These are phyloP conservation scores for Trochalopteron elliotii DNA, from an alignment of 2,113 vertebrate species.

Conservation along the genomic window DNA sequence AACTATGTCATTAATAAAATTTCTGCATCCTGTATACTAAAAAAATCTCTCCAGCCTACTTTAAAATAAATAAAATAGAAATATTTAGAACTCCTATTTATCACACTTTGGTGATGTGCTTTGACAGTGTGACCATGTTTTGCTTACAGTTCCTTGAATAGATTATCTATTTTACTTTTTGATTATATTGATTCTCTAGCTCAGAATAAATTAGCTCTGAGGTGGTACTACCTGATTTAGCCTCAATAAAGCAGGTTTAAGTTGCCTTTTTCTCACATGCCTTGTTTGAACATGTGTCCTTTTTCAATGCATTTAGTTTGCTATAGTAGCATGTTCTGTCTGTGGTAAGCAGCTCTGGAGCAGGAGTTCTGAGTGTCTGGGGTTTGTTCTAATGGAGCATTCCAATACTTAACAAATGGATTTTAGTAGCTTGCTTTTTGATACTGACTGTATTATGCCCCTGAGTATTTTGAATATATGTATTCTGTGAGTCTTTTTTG, in stretches of 20 bases:
- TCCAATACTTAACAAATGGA: background rate
- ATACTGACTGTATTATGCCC: background rate
- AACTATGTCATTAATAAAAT: background rate
- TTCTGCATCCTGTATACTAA: background rate
- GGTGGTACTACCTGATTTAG: background rate
- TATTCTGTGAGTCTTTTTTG: background rate
- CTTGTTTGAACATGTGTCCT: background rate
- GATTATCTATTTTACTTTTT: background rate
- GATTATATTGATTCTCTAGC: background rate
- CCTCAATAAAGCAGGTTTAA: background rate
- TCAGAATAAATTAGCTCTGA: background rate
- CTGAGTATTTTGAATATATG: background rate
- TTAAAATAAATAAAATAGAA: background rate
- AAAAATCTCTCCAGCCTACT: accelerated
- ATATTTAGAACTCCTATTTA: background rate
- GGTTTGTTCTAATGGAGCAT: background rate
- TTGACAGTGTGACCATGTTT: background rate
- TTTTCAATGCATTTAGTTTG: background rate
- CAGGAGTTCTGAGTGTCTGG: background rate
- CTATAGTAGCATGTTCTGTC: background rate
- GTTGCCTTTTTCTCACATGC: background rate
- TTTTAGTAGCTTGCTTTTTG: background rate
- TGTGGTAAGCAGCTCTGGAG: background rate
- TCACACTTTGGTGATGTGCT: background rate
- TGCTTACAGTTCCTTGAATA: background rate